Conservation (phyloP, 2,113 vertebrate species). For the Pyrgilauda ruficollis region DNA sequence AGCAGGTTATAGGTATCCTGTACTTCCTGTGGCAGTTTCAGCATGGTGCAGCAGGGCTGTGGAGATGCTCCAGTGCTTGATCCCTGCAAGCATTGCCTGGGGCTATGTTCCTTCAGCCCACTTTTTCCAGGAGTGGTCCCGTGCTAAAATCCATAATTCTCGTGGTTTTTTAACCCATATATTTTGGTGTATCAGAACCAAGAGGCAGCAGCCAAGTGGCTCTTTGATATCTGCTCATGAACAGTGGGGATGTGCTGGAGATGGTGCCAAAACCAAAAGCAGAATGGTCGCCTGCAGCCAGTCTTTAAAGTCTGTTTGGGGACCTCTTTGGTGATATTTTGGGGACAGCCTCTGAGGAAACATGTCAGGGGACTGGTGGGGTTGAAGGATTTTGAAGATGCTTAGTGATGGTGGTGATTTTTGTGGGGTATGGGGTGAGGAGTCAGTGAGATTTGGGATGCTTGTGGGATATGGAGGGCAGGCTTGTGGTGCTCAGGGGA, state of each 20-base stretch:
- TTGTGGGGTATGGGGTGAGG: neutral
- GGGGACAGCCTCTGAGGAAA: neutral
- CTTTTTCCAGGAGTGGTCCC: neutral
- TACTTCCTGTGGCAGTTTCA: neutral
- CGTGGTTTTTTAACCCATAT: neutral
- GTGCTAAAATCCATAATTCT: neutral
- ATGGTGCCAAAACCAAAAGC: neutral
- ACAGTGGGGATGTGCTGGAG: accelerated
- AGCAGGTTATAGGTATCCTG: neutral
- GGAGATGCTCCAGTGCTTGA: neutral
- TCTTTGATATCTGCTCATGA: neutral
- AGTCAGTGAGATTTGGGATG: neutral
- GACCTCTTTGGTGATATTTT: neutral
- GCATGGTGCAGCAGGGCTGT: neutral
- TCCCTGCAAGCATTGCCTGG: neutral
- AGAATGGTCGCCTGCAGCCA: neutral
- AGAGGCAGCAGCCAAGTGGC: accelerated
- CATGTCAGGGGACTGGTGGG: accelerated
- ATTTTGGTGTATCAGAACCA: neutral
- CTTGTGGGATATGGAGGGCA: neutral
- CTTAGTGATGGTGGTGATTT: accelerated
- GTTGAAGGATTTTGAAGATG: neutral
- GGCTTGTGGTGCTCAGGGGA: too few relatives aligned
- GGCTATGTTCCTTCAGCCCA: accelerated
- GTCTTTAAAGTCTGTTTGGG: neutral